These are phyloP conservation scores for Drosophila erecta DNA, from an alignment of 1,140 invertebrate species.

Conservation along the genomic window DNA sequence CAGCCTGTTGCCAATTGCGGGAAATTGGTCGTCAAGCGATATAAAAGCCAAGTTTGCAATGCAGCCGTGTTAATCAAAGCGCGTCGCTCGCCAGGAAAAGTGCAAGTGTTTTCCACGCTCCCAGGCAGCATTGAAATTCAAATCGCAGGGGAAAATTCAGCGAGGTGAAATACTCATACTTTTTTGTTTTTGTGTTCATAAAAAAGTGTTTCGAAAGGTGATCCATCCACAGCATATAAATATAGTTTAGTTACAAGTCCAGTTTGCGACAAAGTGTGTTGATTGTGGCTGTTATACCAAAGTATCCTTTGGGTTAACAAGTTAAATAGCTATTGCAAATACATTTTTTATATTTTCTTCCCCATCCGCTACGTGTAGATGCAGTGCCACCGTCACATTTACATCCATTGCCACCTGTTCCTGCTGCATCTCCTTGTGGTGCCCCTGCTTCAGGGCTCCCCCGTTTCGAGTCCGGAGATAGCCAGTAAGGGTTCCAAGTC, in stretches of 20 bases:
- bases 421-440: slow-evolving; percentile 33
- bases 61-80: slow-evolving; percentile 69
- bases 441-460: slow-evolving; percentile 25
- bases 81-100: slow-evolving; percentile 66
- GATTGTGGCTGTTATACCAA: too few species aligned
- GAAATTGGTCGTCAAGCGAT: slow-evolving; percentile 38
- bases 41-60: slow-evolving; percentile 60
- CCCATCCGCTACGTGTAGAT: slow-evolving; percentile 18
- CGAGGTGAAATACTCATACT: slow-evolving; percentile 48
- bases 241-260: too few species aligned
- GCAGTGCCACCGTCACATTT: slow-evolving; percentile 16
- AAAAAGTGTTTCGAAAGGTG: too few species aligned
- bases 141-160: neutral
- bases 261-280: too few species aligned
- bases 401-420: slow-evolving; percentile 21
- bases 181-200: slow-evolving; percentile 14
- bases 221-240: too few species aligned
- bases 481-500: slow-evolving; percentile 58
- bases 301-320: too few species aligned
- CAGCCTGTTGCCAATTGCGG: slow-evolving; percentile 54
- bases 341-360: neutral
- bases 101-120: slow-evolving; percentile 44
- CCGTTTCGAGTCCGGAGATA: slow-evolving; percentile 75
- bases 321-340: neutral
- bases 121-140: slow-evolving; percentile 1